Evolutionary conservation across 2,797 vertebrate genomes (phyloP), one percentile per base, ranked within the genome.

Genomic region (Notolepis coatsorum): DNA sequence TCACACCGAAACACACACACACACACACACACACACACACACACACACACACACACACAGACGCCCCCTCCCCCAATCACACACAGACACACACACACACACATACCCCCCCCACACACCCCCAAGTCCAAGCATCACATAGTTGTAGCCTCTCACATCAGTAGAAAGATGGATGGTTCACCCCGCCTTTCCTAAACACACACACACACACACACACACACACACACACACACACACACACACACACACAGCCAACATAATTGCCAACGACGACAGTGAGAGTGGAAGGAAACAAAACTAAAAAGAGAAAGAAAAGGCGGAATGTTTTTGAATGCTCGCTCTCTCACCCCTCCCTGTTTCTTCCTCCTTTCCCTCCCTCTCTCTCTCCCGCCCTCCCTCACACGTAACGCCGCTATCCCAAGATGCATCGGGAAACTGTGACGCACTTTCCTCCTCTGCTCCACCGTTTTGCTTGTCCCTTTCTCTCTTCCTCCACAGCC

Each of bases 121-220:
- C 79, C 15, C 64, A 65, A 56, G 75, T 85, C 65, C 50, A 13
- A 66, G 65, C 72, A 75, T 79, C 70, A 71, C 71, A 62, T 68
- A 48, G 33, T 61, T 72, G 65, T 71, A 61, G 43, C 72, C 61
- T 64, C 71, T 71, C 50, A 25, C 71, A 85, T 89, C 75, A 71
- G 74, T 56, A 58, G 37, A 74, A 87, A 84, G 87, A 92, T 86
- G 71, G 88, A 91, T 90, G 33, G 71, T 75, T 59, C 54, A 0
- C 4, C 64, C 66, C 73, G 24, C 30, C 69, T 47, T 74, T 77
- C 71, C 79, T n/a, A n/a, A n/a, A n/a, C n/a, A n/a, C n/a, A n/a
- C n/a, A n/a, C n/a, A n/a, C n/a, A n/a, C n/a, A n/a, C n/a, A n/a
- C n/a, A n/a, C n/a, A n/a, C n/a, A n/a, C n/a, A n/a, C n/a, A n/a